phyloP scores from a whole-genome alignment of 2,888 invertebrate species.

The Tinea semifulvella region DNA sequence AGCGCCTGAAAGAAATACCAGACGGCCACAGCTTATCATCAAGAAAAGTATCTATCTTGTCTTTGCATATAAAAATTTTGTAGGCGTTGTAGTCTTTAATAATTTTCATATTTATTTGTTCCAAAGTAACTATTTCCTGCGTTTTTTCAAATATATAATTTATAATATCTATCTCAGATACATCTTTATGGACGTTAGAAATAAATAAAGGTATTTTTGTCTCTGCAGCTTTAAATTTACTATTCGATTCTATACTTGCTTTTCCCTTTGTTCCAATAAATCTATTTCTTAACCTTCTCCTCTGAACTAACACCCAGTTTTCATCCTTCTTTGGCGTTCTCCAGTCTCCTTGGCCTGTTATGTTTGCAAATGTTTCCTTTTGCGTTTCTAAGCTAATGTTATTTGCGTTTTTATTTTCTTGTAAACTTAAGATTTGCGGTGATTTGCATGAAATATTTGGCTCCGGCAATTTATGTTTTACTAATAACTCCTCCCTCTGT shows the following conservation, averaged over 20 bases:
- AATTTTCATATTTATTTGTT: not conserved
- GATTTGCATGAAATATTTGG: no score
- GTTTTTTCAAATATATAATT: constrained; percentile 2
- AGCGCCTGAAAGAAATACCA: constrained; percentile 17
- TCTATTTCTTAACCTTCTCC: not conserved
- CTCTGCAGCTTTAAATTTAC: constrained; percentile 12
- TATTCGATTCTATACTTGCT: not conserved
- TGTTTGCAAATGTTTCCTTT: not conserved
- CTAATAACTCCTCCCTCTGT: no score
- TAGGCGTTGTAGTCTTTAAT: constrained; percentile 8
- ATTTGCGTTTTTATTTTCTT: no score
- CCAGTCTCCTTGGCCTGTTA: not conserved
- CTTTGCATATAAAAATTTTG: not conserved
- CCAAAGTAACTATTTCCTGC: not conserved
- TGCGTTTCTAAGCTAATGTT: no score
- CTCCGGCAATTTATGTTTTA: no score
- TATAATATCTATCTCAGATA: not conserved
- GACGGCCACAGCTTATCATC: constrained; percentile 19
- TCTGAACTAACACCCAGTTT: not conserved
- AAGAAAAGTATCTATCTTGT: no score
- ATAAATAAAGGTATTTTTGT: constrained; percentile 10
- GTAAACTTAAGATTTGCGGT: no score
- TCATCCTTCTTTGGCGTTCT: no score
- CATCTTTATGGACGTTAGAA: not conserved
- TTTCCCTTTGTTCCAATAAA: constrained; percentile 8